A percentile compares a stretch with the other conserved stretches of the same genome.
Conservation (phyloP, 1,140 invertebrate genomes). For the Hermetia illucens region DNA sequence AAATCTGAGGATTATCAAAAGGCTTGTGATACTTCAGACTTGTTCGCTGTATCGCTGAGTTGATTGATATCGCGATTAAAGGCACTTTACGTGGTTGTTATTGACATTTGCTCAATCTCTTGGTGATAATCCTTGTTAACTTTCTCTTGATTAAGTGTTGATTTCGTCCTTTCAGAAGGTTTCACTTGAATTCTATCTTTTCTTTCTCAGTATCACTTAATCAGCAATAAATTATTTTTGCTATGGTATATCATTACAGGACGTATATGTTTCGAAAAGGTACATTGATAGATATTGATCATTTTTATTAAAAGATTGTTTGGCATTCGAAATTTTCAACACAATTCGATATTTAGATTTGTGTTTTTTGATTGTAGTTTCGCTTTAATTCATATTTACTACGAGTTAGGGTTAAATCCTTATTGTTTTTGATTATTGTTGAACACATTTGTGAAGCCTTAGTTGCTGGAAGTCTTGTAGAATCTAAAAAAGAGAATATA, state of each 20-base stretch:
- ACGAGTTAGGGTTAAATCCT: no score
- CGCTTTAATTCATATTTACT: no score
- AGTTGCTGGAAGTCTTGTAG: no score
- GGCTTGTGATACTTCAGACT: background rate
- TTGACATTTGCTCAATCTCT: no score
- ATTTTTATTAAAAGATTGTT: no score
- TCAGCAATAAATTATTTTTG: background rate
- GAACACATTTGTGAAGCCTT: no score
- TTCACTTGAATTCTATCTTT: background rate
- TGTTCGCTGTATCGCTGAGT: background rate
- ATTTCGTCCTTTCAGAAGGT: background rate
- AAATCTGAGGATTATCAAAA: background rate
- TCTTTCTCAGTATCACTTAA: no score
- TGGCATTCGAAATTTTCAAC: no score
- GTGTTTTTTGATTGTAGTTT: no score
- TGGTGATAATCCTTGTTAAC: background rate
- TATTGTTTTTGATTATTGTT: no score
- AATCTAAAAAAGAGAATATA: no score
- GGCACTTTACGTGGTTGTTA: background rate
- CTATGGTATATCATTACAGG: background rate
- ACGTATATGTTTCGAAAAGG: slow-evolving; percentile 1
- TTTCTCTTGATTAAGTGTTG: background rate
- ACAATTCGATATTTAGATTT: no score
- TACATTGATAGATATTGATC: slow-evolving; percentile 1
- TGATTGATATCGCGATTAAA: background rate